Conservation (phyloP, 92 coral and sea anemone species). For the Micromussa lordhowensis region DNA sequence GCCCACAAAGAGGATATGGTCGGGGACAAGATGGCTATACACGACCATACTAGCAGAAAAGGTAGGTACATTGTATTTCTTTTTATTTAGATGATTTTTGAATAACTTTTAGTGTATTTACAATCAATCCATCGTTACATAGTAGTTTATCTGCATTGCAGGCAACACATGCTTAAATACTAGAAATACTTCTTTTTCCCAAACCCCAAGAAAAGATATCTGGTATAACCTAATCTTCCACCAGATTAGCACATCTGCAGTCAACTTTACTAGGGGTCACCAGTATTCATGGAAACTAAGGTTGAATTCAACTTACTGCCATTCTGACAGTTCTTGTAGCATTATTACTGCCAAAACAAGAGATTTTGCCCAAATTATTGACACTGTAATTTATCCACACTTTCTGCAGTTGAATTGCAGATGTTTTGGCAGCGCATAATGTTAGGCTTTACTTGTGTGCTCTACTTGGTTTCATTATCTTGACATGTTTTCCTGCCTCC, state of each 20-base stretch:
- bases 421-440: neutral
- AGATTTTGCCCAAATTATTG: neutral
- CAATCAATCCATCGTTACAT: too few species aligned
- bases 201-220: too few species aligned
- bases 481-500: neutral
- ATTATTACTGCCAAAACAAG: neutral
- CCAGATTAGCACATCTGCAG: too few species aligned
- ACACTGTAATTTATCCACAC: neutral
- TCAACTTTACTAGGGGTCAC: neutral
- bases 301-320: neutral
- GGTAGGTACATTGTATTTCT: neutral
- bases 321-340: too few species aligned
- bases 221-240: too few species aligned
- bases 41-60: constrained; percentile 46
- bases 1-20: constrained; percentile 51
- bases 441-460: neutral
- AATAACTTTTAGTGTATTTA: neutral
- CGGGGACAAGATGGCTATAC: constrained; percentile 39
- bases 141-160: neutral
- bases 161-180: neutral
- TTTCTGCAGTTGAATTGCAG: neutral
- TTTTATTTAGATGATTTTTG: neutral
- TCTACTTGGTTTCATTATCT: too few species aligned
- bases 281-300: neutral
- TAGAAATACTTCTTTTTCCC: too few species aligned